Conservation (phyloP, 1,140 invertebrate species). For the Lordiphosa clarofinis region DNA sequence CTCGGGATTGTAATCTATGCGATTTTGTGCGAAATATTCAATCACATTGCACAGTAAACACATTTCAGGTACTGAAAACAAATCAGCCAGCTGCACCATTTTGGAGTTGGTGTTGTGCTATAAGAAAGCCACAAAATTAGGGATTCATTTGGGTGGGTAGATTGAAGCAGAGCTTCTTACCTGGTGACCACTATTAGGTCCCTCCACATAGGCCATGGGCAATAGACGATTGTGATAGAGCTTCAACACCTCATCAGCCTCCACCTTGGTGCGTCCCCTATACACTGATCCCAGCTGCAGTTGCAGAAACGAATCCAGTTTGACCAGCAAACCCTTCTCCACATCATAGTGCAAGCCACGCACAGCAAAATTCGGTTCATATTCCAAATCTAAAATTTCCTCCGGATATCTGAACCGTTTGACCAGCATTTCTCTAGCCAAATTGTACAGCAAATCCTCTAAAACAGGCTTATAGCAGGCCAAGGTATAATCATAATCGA, state of each 20-base stretch:
- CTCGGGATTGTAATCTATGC: slow-evolving; percentile 96
- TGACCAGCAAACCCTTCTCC: slow-evolving; percentile 95
- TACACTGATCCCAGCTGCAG: slow-evolving; percentile 98
- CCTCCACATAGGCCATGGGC: slow-evolving; percentile 90
- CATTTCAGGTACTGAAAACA: slow-evolving; percentile 99
- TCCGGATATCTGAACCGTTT: slow-evolving; percentile 95
- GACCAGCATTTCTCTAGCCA: slow-evolving; percentile 92
- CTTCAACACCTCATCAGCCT: slow-evolving; percentile 91
- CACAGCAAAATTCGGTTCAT: slow-evolving; percentile 94
- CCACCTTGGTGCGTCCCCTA: slow-evolving; percentile 89
- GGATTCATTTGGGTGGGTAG: slow-evolving; percentile 5
- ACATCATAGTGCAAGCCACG: slow-evolving; percentile 98
- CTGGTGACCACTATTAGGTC: slow-evolving; percentile 81
- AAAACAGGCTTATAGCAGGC: slow-evolving; percentile 96
- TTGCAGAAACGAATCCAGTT: slow-evolving; percentile 97
- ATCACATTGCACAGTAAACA: slow-evolving; percentile 94
- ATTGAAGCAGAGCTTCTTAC: slow-evolving; percentile 22
- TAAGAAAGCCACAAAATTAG: slow-evolving; percentile 56
- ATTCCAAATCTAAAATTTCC: slow-evolving; percentile 90
- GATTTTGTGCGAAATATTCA: slow-evolving; percentile 93
- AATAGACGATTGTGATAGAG: slow-evolving; percentile 93
- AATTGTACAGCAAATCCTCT: slow-evolving; percentile 94
- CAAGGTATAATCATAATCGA: slow-evolving; percentile 99
- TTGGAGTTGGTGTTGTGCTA: slow-evolving; percentile 85
- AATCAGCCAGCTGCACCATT: slow-evolving; percentile 96